Evolutionary conservation across 2,888 invertebrate species (phyloP).

Genomic region (Amphimallon solstitiale): DNA sequence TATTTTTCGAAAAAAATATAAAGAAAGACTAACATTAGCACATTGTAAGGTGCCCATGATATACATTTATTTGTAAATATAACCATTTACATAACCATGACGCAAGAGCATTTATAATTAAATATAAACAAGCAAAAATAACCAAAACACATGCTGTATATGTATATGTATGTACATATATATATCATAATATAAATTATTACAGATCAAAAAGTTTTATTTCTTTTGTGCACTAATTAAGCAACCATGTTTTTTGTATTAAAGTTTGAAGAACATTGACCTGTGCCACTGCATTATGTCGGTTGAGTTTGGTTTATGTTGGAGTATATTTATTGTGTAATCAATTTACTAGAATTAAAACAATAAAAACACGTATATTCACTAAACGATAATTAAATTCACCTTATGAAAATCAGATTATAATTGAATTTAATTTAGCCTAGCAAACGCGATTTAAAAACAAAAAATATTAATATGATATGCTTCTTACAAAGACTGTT

Average conservation of each 20-base stretch:
- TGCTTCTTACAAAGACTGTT: too few species aligned
- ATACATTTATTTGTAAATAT: background rate
- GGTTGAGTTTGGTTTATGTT: too few species aligned
- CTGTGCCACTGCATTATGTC: slow-evolving; percentile 6
- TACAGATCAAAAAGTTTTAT: slow-evolving; percentile 6
- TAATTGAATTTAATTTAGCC: too few species aligned
- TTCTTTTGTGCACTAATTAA: slow-evolving; percentile 30
- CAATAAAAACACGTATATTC: too few species aligned
- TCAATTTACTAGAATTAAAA: too few species aligned
- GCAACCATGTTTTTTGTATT: slow-evolving; percentile 16
- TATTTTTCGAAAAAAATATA: background rate
- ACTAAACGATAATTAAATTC: too few species aligned
- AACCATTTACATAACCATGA: background rate
- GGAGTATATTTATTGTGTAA: too few species aligned
- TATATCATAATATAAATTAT: background rate
- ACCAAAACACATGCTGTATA: background rate
- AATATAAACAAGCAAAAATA: background rate
- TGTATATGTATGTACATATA: background rate
- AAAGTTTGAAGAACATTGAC: slow-evolving; percentile 23
- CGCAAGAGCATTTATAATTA: slow-evolving; percentile 18
- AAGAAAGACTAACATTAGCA: too few species aligned
- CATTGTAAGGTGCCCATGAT: too few species aligned
- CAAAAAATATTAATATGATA: too few species aligned
- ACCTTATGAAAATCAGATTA: too few species aligned
- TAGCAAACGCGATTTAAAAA: too few species aligned